phyloP scores from a whole-genome alignment of 2,113 vertebrate species.

The Hemiprocne comata region DNA sequence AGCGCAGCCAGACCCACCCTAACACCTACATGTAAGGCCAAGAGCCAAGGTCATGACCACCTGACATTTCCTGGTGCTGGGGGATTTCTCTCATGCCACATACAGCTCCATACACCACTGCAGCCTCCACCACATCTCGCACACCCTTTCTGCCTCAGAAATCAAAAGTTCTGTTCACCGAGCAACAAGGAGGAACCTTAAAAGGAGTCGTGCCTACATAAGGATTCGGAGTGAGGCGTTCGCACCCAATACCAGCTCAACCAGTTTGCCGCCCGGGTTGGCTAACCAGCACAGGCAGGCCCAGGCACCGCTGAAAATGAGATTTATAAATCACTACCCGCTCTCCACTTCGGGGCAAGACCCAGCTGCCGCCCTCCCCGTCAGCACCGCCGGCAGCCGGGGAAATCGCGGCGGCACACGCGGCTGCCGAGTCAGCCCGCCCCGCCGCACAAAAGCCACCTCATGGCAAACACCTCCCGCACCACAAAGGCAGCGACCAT shows the following conservation, averaged over 20 bases:
- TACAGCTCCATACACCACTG: fast-evolving
- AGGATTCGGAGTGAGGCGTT: neutral
- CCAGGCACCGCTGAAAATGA: neutral
- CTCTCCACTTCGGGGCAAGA: neutral
- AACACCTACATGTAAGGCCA: fast-evolving
- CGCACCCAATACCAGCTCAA: slow-evolving; percentile 28
- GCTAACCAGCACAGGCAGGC: slow-evolving; percentile 30
- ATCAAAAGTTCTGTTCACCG: neutral
- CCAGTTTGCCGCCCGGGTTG: slow-evolving; percentile 9
- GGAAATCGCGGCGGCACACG: neutral
- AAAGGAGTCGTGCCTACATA: neutral
- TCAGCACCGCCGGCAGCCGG: neutral
- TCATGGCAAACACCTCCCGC: neutral
- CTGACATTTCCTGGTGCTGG: fast-evolving
- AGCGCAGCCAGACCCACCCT: neutral
- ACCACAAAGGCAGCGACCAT: neutral
- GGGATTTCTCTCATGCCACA: fast-evolving
- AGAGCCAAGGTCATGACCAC: neutral
- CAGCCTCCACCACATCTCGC: neutral
- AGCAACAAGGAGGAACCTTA: neutral
- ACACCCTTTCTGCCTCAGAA: neutral
- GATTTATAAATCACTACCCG: neutral
- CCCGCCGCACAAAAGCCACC: neutral
- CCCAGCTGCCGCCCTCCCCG: neutral
- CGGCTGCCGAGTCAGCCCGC: neutral